Evolutionary conservation across 2,113 vertebrate species (phyloP).

Genomic region (Odontesthes bonariensis): DNA sequence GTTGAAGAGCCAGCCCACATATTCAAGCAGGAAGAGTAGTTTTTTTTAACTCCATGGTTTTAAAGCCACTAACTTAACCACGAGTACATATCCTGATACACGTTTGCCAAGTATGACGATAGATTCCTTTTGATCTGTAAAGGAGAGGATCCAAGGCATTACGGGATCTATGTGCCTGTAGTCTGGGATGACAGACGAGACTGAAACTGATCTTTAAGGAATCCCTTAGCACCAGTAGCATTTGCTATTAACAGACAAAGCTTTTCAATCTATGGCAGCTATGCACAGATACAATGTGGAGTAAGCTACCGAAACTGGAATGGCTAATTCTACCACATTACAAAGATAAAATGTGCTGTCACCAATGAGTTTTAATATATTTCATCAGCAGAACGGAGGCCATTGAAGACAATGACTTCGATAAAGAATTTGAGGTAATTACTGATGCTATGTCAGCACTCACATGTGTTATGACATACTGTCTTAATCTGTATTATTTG

Average conservation of each 20-base stretch:
- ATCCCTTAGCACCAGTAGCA: background rate
- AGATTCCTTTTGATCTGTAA: conserved; percentile 21
- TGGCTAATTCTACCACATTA: background rate
- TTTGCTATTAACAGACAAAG: background rate
- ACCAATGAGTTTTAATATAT: conserved; percentile 12
- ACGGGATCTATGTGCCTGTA: conserved; percentile 6
- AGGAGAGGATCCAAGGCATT: background rate
- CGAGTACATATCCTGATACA: background rate
- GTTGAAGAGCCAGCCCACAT: background rate
- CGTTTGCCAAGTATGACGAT: background rate
- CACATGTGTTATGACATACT: background rate
- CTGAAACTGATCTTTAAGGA: conserved; percentile 13
- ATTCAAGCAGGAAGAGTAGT: background rate
- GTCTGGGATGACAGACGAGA: background rate
- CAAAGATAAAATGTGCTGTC: background rate
- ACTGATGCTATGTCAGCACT: background rate
- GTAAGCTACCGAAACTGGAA: background rate
- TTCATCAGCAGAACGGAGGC: conserved; percentile 58
- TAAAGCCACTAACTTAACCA: background rate
- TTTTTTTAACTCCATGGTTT: background rate
- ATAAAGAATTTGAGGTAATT: conserved; percentile 77
- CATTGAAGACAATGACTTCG: conserved; percentile 15
- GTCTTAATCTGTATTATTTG: background rate
- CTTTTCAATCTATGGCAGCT: background rate
- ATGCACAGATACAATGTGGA: background rate